Evolutionary conservation across 2,888 invertebrate genomes (phyloP).

Genomic region (Polia nebulosa): DNA sequence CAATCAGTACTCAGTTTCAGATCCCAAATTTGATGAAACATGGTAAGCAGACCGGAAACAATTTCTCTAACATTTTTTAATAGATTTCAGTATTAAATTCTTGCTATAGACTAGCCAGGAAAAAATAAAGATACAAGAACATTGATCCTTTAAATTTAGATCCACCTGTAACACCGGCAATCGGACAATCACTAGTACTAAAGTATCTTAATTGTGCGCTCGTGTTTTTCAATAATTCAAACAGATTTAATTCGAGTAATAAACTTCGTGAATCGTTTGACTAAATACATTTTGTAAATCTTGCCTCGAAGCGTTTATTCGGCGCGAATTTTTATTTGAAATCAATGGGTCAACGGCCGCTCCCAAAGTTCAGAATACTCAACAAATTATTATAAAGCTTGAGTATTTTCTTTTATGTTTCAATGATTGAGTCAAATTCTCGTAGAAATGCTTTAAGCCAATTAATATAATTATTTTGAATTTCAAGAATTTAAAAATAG

Average conservation of each 20-base stretch:
- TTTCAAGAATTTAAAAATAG: slow-evolving; percentile 6
- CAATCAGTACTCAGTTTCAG: slow-evolving; percentile 20
- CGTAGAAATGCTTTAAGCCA: neutral
- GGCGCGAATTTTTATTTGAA: slow-evolving; percentile 29
- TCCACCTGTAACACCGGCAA: neutral
- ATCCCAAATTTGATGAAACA: neutral
- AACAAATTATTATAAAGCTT: slow-evolving; percentile 35
- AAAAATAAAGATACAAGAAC: neutral
- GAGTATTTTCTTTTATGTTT: slow-evolving; percentile 34
- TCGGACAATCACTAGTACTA: slow-evolving; percentile 2
- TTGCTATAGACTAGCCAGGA: neutral
- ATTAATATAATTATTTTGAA: slow-evolving; percentile 4
- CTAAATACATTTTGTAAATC: slow-evolving; percentile 42
- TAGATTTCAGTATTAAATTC: neutral
- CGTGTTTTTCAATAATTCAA: slow-evolving; percentile 47
- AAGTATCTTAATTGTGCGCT: slow-evolving; percentile 33
- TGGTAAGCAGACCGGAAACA: neutral
- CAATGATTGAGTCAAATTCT: slow-evolving; percentile 15
- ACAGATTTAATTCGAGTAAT: slow-evolving; percentile 40
- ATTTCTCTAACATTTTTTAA: neutral
- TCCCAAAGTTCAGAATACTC: slow-evolving; percentile 36
- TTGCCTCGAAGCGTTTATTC: slow-evolving; percentile 15
- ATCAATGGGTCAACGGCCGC: slow-evolving; percentile 43
- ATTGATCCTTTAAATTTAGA: slow-evolving; percentile 24
- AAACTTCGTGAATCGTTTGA: slow-evolving; percentile 36